Base-by-base conservation (phyloP, 2,888 invertebrate species). In the Hirtodrosophila histrioides region DNA sequence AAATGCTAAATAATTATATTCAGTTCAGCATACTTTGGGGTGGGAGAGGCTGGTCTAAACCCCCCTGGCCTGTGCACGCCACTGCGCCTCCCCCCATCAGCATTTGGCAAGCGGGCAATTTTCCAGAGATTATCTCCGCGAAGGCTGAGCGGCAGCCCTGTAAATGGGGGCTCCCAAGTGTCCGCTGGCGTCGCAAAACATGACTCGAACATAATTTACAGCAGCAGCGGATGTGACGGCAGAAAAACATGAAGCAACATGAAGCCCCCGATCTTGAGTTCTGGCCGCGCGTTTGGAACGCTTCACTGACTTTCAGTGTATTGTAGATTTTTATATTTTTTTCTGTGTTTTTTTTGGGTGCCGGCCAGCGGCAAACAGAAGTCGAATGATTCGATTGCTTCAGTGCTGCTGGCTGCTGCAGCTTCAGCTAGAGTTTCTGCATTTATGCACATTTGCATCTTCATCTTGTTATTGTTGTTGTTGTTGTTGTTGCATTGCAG, bases 401-500 rank as follows among this genome's bases (percentile, higher is more conserved):
- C 65, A 69, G 61, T 40, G 27, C 27, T 27, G 31, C 31, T 31
- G 31, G 27, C 27, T 27, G 31, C 31, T 31, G 31, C 31, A 31
- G 57, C 63, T 57, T 66, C 66, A 69, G 61, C 33, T 33, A 17
- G 17, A 17, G 49, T 39, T 29, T 24, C 31, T 31, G 31, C 9
- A 0, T 63, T 43, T 53, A 51, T 58, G 48, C 58, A 67, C 46
- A 35, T 40, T 35, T 48, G 54, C 70, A 54, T 41, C 61, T 53
- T 35, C 51, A 43, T 62, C 51, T 44, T 55, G 49, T 36, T 41
- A 12, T 40, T 6, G 36, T 8, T 37, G 10, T 39, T 9, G 10
- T 45, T 45, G 37, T 55, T 60, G 36, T 39, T 45, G n/a, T 41
- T 33, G 35, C 43, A 43, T 64, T 83, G 86, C 93, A 96, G 96